phyloP scores from a whole-genome alignment of 2,113 vertebrate species.

The Paramormyrops kingsleyae region DNA sequence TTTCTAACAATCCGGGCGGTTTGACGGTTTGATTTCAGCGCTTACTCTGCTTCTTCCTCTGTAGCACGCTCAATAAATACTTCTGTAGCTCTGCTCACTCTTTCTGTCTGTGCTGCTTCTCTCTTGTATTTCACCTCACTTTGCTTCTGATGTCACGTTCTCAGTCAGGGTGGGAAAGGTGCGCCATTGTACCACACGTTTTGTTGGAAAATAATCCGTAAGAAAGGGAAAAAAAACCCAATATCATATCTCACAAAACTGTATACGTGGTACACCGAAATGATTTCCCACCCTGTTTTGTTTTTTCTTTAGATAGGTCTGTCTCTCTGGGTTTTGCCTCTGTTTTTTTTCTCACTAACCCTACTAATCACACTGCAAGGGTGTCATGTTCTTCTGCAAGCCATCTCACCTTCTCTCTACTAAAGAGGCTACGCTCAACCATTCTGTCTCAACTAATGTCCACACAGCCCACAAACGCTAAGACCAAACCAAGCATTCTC shows the following conservation, averaged over 20 bases:
- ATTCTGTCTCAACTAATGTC: not conserved
- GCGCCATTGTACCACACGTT: conserved; percentile 48
- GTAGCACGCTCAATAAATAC: conserved; percentile 99
- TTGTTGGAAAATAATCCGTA: conserved; percentile 50
- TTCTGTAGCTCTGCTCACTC: conserved; percentile 87
- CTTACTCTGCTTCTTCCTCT: conserved; percentile 83
- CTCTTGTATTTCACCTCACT: conserved; percentile 67
- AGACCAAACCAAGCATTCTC: not conserved
- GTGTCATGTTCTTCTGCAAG: conserved; percentile 66
- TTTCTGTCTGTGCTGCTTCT: conserved; percentile 74
- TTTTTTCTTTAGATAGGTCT: conserved; percentile 63
- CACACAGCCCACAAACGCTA: not conserved
- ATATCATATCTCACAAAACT: not conserved
- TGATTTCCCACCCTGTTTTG: conserved; percentile 70
- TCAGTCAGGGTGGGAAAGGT: conserved; percentile 70
- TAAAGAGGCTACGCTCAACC: conserved; percentile 43
- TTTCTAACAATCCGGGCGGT: conserved; percentile 84
- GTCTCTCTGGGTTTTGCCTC: conserved; percentile 61
- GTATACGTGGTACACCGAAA: not conserved
- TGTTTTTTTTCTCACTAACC: conserved; percentile 52
- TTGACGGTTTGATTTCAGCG: conserved; percentile 77
- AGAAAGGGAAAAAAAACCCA: not conserved
- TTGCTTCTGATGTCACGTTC: conserved; percentile 70
- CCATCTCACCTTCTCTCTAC: conserved; percentile 67
- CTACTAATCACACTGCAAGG: conserved; percentile 69